phyloP scores from a whole-genome alignment of 1,140 invertebrate species.

The Drosophila parvula region DNA sequence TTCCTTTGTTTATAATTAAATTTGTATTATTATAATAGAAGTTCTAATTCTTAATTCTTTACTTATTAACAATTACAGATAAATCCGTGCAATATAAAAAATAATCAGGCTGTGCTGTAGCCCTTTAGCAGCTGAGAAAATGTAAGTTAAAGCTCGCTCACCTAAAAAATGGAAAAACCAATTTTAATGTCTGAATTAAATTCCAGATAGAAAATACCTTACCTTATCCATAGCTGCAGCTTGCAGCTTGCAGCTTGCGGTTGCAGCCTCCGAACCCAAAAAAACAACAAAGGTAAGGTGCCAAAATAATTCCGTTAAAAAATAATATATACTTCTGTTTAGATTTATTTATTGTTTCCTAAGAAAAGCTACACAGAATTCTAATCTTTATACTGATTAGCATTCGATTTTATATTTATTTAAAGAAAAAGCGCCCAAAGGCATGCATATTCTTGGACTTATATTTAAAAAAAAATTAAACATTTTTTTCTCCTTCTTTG shows the following conservation, averaged over 20 bases:
- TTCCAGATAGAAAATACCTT: not conserved
- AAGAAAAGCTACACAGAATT: not conserved
- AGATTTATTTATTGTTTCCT: no score
- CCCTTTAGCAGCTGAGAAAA: not conserved
- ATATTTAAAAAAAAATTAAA: no score
- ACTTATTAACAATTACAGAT: not conserved
- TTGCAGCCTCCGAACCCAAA: not conserved
- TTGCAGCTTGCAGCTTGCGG: no score
- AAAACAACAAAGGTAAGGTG: not conserved
- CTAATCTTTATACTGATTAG: not conserved
- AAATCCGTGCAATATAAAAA: constrained; percentile 11
- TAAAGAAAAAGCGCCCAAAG: no score
- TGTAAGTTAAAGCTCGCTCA: not conserved
- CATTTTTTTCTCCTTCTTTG: rapidly evolving
- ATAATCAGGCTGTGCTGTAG: not conserved
- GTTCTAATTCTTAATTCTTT: not conserved
- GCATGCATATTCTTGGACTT: no score
- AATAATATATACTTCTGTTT: no score
- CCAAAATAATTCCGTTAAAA: no score
- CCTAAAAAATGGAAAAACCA: not conserved
- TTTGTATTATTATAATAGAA: no score
- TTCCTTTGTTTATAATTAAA: no score
- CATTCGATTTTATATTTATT: no score
- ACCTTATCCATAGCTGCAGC: not conserved
- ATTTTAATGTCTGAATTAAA: not conserved